These are phyloP conservation scores for Pachypanchax playfairii DNA, from an alignment of 2,113 vertebrate species.

Conservation along the genomic window DNA sequence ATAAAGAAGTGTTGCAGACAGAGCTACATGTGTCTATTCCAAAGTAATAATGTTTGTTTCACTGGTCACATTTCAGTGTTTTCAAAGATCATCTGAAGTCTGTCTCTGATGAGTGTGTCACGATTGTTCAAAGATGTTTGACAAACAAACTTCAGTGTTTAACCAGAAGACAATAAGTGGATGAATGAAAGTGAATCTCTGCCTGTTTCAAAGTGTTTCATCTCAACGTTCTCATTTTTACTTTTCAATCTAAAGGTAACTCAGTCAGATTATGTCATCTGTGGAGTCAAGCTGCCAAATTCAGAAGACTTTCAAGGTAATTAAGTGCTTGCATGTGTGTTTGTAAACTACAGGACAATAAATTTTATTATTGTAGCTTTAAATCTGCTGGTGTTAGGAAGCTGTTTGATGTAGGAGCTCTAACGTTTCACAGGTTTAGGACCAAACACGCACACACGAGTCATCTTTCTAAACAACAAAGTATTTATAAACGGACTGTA, in stretches of 20 bases:
- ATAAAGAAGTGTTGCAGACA: not conserved
- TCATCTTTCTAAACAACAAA: too few relatives aligned
- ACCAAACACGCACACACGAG: too few relatives aligned
- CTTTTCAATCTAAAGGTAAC: constrained; percentile 88
- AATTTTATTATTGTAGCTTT: constrained; percentile 18
- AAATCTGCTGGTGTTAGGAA: too few relatives aligned
- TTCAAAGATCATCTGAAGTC: constrained; percentile 1
- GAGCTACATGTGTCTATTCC: not conserved
- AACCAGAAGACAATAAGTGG: not conserved
- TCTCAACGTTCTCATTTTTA: constrained; percentile 34
- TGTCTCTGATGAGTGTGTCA: too few relatives aligned
- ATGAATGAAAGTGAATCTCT: constrained; percentile 3
- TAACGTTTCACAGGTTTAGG: too few relatives aligned
- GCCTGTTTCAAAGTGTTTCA: not conserved
- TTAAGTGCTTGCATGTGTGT: constrained; percentile 3
- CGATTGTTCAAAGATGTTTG: constrained; percentile 16
- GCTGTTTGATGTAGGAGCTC: too few relatives aligned
- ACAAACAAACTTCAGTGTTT: not conserved
- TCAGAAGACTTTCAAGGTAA: constrained; percentile 99
- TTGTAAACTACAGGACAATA: constrained; percentile 11
- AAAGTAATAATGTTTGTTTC: not conserved
- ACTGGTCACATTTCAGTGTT: not conserved
- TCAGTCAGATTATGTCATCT: constrained; percentile 95
- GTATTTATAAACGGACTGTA: too few relatives aligned
- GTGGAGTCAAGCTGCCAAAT: constrained; percentile 97